Base-by-base conservation (phyloP, 1,140 invertebrate genomes). In the Ceratosolen fusciceps region DNA sequence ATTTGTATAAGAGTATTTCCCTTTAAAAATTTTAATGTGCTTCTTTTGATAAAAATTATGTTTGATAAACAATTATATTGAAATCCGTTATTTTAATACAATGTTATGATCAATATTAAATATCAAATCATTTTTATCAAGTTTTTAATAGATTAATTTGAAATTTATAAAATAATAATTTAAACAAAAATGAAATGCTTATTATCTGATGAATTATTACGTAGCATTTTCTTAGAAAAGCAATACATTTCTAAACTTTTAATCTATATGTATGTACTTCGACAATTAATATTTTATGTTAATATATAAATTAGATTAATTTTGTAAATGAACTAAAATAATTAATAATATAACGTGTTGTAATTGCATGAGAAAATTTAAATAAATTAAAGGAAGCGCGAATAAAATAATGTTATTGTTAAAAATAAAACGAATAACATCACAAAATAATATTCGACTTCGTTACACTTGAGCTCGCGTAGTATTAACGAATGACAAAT, bases 401-500 rank as follows among this genome's bases (percentile, higher is more conserved):
- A 47, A 7, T 43, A 12, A 4, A 47, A 16, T 68, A 47, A 37
- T 37, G n/a, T n/a, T n/a, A 67, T 1, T 68, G 2, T 39, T n/a
- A 26, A 21, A 37, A 37, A 62, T 62, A 29, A 47, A 47, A 43
- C 26, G 0, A 21, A 19, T 21, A 21, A 0, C 1, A 47, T 14
- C 19, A 70, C 12, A 43, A 74, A 34, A 39, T 31, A 43, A 9
- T 24, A 14, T n/a, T 10, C 49, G 49, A 56, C 74, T 49, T 70
- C 65, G 74, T 56, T 74, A 74, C 34, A 26, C 72, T 77, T 29
- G 60, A 37, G 26, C 31, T 74, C 62, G 16, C 49, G 31, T 52
- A 10, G 9, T 43, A 68, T 70, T 70, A 65, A 77, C 49, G 49
- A 52, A 77, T 70, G 74, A 70, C 47, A 31, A 29, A 24, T 77